Conservation (phyloP, 2,113 vertebrate genomes). For the Crotalus viridis region DNA sequence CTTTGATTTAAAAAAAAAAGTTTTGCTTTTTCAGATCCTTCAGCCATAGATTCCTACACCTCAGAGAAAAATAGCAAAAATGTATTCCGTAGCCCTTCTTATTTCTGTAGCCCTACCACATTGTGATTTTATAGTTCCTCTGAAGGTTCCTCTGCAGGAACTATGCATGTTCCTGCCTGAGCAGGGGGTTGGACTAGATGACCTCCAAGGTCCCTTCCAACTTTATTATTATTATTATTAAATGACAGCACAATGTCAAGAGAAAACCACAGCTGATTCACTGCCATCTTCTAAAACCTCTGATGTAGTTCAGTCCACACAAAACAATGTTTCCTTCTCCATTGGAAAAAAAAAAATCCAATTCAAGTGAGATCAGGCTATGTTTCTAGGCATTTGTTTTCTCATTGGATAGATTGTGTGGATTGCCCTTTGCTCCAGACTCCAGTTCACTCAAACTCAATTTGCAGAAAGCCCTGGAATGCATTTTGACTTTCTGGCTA, state of each 20-base stretch:
- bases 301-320: background rate
- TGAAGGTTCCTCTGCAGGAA: background rate
- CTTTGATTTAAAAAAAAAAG: background rate
- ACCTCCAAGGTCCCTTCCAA: too few species aligned
- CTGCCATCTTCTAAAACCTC: background rate
- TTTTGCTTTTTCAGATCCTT: background rate
- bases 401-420: background rate
- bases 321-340: background rate
- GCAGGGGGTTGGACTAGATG: too few species aligned
- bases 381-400: background rate
- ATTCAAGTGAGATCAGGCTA: background rate
- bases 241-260: background rate
- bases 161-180: background rate
- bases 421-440: background rate
- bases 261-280: background rate
- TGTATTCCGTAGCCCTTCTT: background rate
- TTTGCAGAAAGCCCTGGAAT: background rate
- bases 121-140: background rate
- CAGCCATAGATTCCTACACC: background rate
- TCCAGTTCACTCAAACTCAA: background rate
- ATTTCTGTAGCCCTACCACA: background rate
- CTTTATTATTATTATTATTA: too few species aligned
- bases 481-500: background rate
- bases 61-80: background rate
- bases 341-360: background rate